These are phyloP conservation scores for Galerucella calmariensis DNA, from an alignment of 2,888 invertebrate genomes.

Conservation along the genomic window DNA sequence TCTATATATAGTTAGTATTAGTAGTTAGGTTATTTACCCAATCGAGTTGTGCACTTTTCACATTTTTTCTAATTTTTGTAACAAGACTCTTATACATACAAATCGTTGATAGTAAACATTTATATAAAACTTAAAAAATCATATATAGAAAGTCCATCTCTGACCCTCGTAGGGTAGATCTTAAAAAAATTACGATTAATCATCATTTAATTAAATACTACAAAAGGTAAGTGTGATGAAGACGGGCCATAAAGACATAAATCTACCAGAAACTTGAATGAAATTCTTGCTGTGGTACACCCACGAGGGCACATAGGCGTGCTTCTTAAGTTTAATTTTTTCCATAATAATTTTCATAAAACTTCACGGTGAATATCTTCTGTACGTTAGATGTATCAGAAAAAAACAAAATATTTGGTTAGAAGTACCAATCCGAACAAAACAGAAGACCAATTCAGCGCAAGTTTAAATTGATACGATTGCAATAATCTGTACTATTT, in stretches of 20 bases:
- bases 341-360: not conserved
- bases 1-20: too few relatives aligned
- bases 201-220: constrained; percentile 48
- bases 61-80: too few relatives aligned
- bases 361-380: too few relatives aligned
- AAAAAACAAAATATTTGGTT: too few relatives aligned
- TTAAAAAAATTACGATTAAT: constrained; percentile 43
- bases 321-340: constrained; percentile 1
- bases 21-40: too few relatives aligned
- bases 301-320: constrained; percentile 53
- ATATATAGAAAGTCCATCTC: not conserved
- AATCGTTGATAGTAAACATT: too few relatives aligned
- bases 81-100: not conserved
- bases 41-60: too few relatives aligned
- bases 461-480: too few relatives aligned
- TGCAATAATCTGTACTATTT: too few relatives aligned
- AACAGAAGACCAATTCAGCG: too few relatives aligned
- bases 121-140: not conserved
- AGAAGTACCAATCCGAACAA: too few relatives aligned
- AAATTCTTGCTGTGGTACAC: constrained; percentile 58
- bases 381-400: too few relatives aligned
- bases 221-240: constrained; percentile 47
- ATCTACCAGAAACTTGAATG: constrained; percentile 58
- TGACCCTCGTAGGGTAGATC: not conserved
- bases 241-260: constrained; percentile 55